A percentile compares a stretch with the other conserved stretches of the same genome.
These are phyloP conservation scores for Pseudorectes ferrugineus DNA, from an alignment of 2,113 vertebrate genomes.

Conservation along the genomic window DNA sequence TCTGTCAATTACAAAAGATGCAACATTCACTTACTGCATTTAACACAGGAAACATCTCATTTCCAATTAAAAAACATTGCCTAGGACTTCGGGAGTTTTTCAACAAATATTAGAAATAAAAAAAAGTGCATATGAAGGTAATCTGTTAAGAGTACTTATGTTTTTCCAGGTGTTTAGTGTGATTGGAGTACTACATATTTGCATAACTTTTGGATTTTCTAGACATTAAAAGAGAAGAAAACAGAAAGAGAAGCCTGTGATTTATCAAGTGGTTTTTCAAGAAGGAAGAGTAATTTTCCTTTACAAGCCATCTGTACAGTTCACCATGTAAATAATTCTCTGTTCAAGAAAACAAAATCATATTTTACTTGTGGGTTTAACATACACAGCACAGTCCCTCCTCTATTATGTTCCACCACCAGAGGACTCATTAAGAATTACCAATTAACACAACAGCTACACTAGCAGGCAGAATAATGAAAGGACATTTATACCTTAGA, in stretches of 20 bases:
- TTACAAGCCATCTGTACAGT: constrained; percentile 53
- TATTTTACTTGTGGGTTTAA: constrained; percentile 28
- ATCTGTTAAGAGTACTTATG: constrained; percentile 56
- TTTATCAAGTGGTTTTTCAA: constrained; percentile 66
- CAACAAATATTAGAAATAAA: constrained; percentile 17
- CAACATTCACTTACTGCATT: background rate
- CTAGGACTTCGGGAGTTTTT: constrained; percentile 15
- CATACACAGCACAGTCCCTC: background rate
- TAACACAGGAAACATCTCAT: background rate
- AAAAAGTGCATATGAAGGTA: constrained; percentile 25
- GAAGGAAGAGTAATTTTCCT: constrained; percentile 60
- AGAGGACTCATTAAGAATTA: constrained; percentile 26
- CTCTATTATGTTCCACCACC: background rate
- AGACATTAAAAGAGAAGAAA: constrained; percentile 34
- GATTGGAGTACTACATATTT: constrained; percentile 62
- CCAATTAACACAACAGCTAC: constrained; percentile 33
- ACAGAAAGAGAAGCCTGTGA: constrained; percentile 41
- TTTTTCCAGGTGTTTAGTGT: constrained; percentile 62
- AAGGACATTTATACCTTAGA: background rate
- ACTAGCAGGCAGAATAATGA: background rate
- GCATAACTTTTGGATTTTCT: constrained; percentile 61
- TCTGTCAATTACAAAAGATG: background rate
- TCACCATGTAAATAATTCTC: constrained; percentile 31
- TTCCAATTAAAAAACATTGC: constrained; percentile 20
- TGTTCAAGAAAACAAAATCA: constrained; percentile 28